Percentiles rank a stretch among this genome's conserved stretches.
These are phyloP conservation scores for Pollicipes pollicipes DNA, from an alignment of 1,140 invertebrate species.

Conservation along the genomic window DNA sequence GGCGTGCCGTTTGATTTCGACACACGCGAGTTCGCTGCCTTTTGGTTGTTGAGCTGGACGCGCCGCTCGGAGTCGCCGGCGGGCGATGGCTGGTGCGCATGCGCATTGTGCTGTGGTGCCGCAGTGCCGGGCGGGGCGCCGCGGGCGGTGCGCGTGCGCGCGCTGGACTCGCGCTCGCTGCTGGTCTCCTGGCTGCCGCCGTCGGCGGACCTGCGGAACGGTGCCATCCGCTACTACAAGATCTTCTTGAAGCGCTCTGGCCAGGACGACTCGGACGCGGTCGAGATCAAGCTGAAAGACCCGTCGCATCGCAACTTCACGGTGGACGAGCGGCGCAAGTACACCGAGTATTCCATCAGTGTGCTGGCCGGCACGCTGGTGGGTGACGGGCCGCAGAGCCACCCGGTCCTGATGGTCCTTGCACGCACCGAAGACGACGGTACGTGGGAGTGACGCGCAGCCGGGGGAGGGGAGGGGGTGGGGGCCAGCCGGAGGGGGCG, in stretches of 20 bases:
- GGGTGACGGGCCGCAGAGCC: slow-evolving; percentile 76
- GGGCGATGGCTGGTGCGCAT: too few species aligned
- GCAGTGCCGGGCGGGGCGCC: slow-evolving; percentile 87
- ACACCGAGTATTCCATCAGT: slow-evolving; percentile 91
- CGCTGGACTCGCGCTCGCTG: slow-evolving; percentile 70
- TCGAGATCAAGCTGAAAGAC: slow-evolving; percentile 49
- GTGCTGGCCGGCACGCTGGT: slow-evolving; percentile 79
- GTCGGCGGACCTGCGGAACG: slow-evolving; percentile 64
- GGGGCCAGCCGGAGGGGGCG: too few species aligned
- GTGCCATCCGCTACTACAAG: slow-evolving; percentile 86
- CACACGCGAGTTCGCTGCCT: not conserved
- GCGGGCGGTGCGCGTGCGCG: slow-evolving; percentile 70
- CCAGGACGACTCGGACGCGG: slow-evolving; percentile 60
- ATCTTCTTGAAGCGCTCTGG: slow-evolving; percentile 61
- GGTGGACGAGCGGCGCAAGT: slow-evolving; percentile 74
- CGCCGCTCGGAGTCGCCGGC: too few species aligned
- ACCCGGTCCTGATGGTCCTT: slow-evolving; percentile 69
- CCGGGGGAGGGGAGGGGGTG: too few species aligned
- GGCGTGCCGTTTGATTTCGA: not conserved
- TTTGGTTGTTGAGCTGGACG: not conserved
- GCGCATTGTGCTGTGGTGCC: not conserved
- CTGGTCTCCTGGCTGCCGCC: slow-evolving; percentile 79
- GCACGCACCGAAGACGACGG: slow-evolving; percentile 94
- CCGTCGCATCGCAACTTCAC: slow-evolving; percentile 44
- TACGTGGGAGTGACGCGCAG: slow-evolving; percentile 66